A percentile compares a stretch with the other conserved stretches of the same genome.
Evolutionary conservation across 2,113 vertebrate species (phyloP).

Genomic region (Pica pica): DNA sequence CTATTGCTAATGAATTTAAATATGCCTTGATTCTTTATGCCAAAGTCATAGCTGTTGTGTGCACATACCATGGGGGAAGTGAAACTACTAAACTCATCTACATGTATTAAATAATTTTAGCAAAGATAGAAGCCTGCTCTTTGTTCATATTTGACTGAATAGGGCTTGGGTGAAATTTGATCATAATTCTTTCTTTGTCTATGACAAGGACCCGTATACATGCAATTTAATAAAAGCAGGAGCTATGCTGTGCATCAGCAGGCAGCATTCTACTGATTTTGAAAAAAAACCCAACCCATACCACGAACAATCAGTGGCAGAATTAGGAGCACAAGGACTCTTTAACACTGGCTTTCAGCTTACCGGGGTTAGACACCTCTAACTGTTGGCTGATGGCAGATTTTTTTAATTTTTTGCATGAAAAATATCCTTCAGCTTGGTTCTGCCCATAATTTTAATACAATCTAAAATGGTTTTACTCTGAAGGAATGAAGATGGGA

Average conservation of each 20-base stretch:
- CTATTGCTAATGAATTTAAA: neutral
- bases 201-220: neutral
- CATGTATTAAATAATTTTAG: neutral
- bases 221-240: neutral
- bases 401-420: neutral
- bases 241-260: neutral
- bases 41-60: neutral
- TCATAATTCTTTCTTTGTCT: neutral
- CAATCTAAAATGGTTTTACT: neutral
- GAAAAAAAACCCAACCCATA: neutral
- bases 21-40: neutral
- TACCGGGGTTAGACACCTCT: neutral
- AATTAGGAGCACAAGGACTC: neutral
- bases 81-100: neutral
- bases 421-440: neutral
- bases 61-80: neutral
- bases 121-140: neutral
- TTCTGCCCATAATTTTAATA: neutral
- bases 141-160: neutral
- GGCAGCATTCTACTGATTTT: neutral
- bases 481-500: neutral
- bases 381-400: neutral
- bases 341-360: neutral
- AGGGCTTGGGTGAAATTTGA: neutral
- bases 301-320: neutral